phyloP scores from a whole-genome alignment of 2,113 vertebrate genomes.

The Platycercus adscitus region DNA sequence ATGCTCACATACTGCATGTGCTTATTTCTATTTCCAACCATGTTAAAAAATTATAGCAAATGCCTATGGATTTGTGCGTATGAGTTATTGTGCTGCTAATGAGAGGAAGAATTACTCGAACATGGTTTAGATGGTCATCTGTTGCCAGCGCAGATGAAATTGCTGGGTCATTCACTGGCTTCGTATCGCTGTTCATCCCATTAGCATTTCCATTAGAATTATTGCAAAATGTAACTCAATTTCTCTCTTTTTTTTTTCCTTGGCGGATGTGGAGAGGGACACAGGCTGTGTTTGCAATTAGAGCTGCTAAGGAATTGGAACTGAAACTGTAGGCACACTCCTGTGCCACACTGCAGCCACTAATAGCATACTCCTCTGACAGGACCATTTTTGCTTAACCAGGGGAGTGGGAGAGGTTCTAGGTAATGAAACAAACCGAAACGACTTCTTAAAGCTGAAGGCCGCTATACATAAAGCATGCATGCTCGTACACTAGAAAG shows the following conservation, averaged over 20 bases:
- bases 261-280: background rate
- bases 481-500: background rate
- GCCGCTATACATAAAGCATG: background rate
- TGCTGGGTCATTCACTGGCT: constrained; percentile 56
- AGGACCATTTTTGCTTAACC: constrained; percentile 65
- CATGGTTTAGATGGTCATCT: constrained; percentile 46
- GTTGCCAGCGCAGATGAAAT: constrained; percentile 33
- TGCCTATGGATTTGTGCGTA: constrained; percentile 59
- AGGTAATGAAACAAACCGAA: constrained; percentile 60
- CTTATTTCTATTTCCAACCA: constrained; percentile 54
- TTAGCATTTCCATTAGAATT: constrained; percentile 68
- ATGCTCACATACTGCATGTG: background rate
- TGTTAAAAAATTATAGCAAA: constrained; percentile 63
- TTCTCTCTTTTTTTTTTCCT: constrained; percentile 14
- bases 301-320: constrained; percentile 59
- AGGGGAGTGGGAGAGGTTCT: constrained; percentile 43
- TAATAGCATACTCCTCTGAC: constrained; percentile 58
- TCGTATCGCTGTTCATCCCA: constrained; percentile 47
- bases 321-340: constrained; percentile 15
- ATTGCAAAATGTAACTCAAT: constrained; percentile 60
- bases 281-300: constrained; percentile 57
- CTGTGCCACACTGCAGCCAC: constrained; percentile 54
- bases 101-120: constrained; percentile 65
- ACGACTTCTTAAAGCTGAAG: constrained; percentile 47
- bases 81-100: constrained; percentile 69